Evolutionary conservation across 2,888 invertebrate genomes (phyloP).

Genomic region (Epistrophe eligans): DNA sequence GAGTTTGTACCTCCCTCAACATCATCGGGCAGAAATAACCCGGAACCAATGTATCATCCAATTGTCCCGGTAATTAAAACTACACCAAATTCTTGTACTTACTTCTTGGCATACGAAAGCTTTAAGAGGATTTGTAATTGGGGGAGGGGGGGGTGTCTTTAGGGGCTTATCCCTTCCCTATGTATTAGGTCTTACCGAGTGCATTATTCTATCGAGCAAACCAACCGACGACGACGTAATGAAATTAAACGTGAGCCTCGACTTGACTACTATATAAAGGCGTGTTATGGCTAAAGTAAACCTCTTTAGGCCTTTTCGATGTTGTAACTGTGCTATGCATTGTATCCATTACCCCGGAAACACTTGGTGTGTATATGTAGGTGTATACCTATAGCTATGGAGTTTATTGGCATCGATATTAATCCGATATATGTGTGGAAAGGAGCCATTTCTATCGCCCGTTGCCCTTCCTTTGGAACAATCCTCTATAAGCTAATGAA

Average conservation of each 20-base stretch:
- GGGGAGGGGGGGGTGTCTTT: neutral
- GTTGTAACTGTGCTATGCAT: conserved; percentile 21
- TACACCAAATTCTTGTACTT: conserved; percentile 67
- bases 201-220: conserved; percentile 52
- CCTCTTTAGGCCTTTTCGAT: conserved; percentile 31
- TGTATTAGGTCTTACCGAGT: conserved; percentile 43
- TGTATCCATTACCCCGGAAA: conserved; percentile 58
- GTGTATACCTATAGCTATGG: neutral
- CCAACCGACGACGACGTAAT: conserved; percentile 44
- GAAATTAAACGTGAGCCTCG: conserved; percentile 68
- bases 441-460: conserved; percentile 5
- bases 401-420: conserved; percentile 69
- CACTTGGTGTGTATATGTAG: conserved; percentile 48
- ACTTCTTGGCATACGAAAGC: conserved; percentile 32
- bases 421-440: conserved; percentile 65
- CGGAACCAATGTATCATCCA: conserved; percentile 67
- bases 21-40: conserved; percentile 40
- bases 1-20: conserved; percentile 6
- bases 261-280: conserved; percentile 27
- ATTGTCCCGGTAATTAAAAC: conserved; percentile 71
- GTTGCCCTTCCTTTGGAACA: neutral
- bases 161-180: conserved; percentile 37
- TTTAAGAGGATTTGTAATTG: neutral
- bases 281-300: conserved; percentile 24
- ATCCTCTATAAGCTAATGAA: conserved; percentile 62